Conservation (phyloP, 2,888 invertebrate species). For the Sipha maydis region DNA sequence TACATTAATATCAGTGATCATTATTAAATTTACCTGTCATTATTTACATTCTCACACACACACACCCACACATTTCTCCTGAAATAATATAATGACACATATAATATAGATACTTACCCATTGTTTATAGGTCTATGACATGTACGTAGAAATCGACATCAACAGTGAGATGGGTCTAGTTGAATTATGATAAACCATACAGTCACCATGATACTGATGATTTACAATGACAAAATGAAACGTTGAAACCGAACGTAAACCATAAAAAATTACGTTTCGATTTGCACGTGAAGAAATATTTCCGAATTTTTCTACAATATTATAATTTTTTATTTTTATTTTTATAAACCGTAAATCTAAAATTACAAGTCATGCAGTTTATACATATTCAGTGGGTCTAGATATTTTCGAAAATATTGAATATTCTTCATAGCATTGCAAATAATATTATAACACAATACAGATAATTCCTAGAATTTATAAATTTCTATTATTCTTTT, state of each 20-base stretch:
- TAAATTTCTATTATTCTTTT: background rate
- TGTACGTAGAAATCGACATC: conserved; percentile 20
- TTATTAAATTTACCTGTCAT: background rate
- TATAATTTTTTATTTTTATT: background rate
- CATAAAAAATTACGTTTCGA: background rate
- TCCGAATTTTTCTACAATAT: background rate
- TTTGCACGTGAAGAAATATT: background rate
- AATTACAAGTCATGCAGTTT: conserved; percentile 1
- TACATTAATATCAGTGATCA: background rate
- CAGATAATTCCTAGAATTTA: background rate
- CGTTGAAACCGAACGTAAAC: conserved; percentile 44
- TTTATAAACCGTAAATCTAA: background rate
- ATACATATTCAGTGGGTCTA: background rate
- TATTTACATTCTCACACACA: background rate
- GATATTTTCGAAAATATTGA: background rate
- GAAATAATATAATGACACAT: conserved; percentile 13
- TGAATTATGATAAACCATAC: background rate
- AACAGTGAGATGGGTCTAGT: background rate
- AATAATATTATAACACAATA: background rate
- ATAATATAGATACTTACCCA: background rate
- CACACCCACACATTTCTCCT: background rate
- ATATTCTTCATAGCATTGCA: background rate
- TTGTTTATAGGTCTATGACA: too few relatives aligned
- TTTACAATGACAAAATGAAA: conserved; percentile 11
- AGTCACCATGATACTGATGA: conserved; percentile 43